Percentiles rank a stretch among this genome's conserved stretches.
phyloP scores from a whole-genome alignment of 1,140 invertebrate genomes.

The Scaptomyza graminum region DNA sequence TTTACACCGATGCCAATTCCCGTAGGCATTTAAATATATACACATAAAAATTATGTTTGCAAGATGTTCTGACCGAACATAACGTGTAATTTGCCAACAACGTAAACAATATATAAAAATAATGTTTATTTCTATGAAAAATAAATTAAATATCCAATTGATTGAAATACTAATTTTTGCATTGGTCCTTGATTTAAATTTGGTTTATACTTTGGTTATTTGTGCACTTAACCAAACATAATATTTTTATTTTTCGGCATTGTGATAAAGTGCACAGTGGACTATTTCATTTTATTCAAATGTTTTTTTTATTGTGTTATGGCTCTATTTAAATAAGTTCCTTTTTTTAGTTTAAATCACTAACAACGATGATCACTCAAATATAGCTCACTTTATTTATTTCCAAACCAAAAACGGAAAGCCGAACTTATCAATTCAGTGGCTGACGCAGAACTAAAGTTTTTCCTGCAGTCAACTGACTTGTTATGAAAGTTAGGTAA shows the following conservation, averaged over 20 bases:
- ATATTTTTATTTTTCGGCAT: neutral
- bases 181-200: neutral
- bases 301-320: neutral
- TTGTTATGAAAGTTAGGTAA: constrained; percentile 73
- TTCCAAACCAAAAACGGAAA: constrained; percentile 19
- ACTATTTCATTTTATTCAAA: neutral
- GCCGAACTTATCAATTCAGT: constrained; percentile 71
- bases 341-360: neutral
- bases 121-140: neutral
- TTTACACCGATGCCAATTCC: neutral
- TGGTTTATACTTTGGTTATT: neutral
- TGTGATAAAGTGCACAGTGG: too few species aligned
- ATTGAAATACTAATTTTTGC: neutral
- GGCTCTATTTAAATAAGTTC: too few species aligned
- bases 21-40: constrained; percentile 2
- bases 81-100: neutral
- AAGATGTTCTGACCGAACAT: neutral
- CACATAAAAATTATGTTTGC: neutral
- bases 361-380: constrained; percentile 9
- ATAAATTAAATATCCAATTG: neutral
- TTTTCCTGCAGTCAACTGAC: constrained; percentile 60
- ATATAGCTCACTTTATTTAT: constrained; percentile 1
- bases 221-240: neutral
- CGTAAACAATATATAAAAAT: neutral
- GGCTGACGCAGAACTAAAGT: constrained; percentile 74